Evolutionary conservation across 64 coral and sea anemone genomes (phyloP), one percentile per base, ranked within the genome.

Genomic region (Catalaphyllia jardinei): DNA sequence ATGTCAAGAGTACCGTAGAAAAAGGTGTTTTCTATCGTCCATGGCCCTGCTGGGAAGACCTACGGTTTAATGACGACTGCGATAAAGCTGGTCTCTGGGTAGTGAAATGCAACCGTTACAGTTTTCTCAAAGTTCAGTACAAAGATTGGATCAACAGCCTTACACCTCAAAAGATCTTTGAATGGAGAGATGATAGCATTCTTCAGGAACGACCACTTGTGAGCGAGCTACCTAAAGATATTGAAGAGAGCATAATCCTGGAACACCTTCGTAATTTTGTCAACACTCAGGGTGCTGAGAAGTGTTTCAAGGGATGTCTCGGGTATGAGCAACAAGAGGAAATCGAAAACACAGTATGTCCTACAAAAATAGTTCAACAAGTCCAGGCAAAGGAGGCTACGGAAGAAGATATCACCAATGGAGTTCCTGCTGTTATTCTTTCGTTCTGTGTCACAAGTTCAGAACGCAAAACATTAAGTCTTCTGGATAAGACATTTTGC

Each of bases 41-140:
- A 31, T 88, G 86, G 86, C 86, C 73, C 6, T 88, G 72, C 54
- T 88, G 86, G 86, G 86, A 88, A 60, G 86, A 88, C 52, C 73
- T 88, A 39, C 42, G 72, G 5, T 88, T 88, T 55, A 88, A 88
- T 25, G 86, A 88, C 29, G 71, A 88, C 54, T 88, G 86, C 55
- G 86, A 88, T 27, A 61, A 88, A 75, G 86, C 72, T 25, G 86
- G 86, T 29, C 52, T 88, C 3, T 88, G 86, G 86, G 86, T 88
- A 25, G 72, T 88, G 2, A 88, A 88, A 38, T 88, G 72, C 59
- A 88, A 88, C 17, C 52, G 86, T 27, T 88, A 88, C 24, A 50
- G 2, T 16, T 75, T 62, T 35, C 29, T 76, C 1, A 88, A 88
- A 75, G 28, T 76, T 19, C 86, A 88, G 1, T 88, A 77, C 73